Evolutionary conservation across 2,113 vertebrate genomes (phyloP).

Genomic region (Microtus richardsoni): DNA sequence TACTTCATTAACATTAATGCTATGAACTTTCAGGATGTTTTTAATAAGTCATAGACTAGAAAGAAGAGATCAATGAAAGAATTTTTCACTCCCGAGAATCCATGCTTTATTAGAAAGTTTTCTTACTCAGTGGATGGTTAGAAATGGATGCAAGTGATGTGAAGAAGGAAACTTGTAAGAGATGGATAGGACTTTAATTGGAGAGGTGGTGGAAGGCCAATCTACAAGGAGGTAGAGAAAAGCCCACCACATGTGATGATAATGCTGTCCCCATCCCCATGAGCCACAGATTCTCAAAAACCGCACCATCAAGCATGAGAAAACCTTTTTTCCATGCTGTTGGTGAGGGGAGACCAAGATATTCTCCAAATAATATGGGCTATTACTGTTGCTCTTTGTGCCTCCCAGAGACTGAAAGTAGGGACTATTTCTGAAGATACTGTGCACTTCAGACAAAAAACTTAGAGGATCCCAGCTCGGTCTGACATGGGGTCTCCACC

Average conservation of each 20-base stretch:
- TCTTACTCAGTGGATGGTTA: background rate
- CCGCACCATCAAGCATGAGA: background rate
- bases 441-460: background rate
- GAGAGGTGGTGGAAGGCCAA: background rate
- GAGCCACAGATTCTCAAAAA: background rate
- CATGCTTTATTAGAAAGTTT: background rate
- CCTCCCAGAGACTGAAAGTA: background rate
- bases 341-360: background rate
- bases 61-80: slow-evolving; percentile 27
- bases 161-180: background rate
- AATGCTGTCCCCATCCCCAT: accelerated
- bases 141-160: background rate
- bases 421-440: background rate
- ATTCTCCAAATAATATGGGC: background rate
- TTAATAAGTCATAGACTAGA: background rate
- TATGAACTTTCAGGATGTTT: slow-evolving; percentile 18
- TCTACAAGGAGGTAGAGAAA: background rate
- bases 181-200: background rate
- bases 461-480: background rate
- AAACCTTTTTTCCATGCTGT: background rate
- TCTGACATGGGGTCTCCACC: background rate
- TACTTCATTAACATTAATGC: slow-evolving; percentile 40
- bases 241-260: background rate
- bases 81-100: background rate
- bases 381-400: background rate